Conservation (phyloP, 2,888 invertebrate species). For the Dioctria rufipes region DNA sequence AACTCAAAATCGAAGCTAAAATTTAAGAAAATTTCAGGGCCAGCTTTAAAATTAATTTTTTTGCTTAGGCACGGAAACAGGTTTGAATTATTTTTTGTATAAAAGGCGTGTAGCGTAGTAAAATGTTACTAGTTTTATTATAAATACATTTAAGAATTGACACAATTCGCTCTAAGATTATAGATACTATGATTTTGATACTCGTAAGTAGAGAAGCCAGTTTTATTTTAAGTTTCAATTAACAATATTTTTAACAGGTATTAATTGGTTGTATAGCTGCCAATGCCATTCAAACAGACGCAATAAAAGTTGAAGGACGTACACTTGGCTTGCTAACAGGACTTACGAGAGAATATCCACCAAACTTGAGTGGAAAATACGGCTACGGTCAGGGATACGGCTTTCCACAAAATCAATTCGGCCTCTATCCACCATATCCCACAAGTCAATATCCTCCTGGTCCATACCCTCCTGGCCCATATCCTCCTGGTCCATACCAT, state of each 20-base stretch:
- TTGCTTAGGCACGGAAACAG: neutral
- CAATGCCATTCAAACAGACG: neutral
- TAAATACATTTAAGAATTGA: neutral
- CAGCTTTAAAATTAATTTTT: neutral
- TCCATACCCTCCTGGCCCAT: neutral
- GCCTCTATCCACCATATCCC: neutral
- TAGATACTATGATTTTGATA: neutral
- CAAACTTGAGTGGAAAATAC: neutral
- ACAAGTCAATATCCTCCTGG: neutral
- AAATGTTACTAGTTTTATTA: neutral
- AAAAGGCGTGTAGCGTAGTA: neutral
- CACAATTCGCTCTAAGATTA: neutral
- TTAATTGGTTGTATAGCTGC: neutral
- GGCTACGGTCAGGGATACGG: neutral
- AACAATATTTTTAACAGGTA: neutral
- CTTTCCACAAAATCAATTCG: neutral
- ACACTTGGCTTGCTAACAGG: neutral
- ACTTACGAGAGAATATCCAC: neutral
- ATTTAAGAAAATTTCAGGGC: neutral
- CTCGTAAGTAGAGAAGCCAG: neutral
- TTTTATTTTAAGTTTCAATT: neutral
- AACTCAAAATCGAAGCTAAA: neutral
- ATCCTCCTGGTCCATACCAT: neutral
- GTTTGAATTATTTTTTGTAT: neutral
- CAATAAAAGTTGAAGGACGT: neutral